phyloP scores from a whole-genome alignment of 2,113 vertebrate species.

The Aphyosemion australe region DNA sequence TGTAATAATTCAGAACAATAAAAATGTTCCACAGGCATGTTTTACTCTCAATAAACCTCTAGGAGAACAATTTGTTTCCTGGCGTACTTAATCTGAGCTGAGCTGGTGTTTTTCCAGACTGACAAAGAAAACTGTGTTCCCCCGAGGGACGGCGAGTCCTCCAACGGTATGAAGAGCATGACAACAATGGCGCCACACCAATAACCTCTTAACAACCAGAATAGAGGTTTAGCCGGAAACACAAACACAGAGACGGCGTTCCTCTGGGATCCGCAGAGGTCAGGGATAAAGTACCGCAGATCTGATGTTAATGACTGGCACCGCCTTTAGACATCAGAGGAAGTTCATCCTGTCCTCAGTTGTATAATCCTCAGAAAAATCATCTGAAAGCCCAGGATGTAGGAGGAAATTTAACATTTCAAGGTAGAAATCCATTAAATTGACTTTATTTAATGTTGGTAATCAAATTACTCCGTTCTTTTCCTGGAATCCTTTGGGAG shows the following conservation, averaged over 20 bases:
- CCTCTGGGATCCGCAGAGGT: neutral
- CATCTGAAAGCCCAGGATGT: neutral
- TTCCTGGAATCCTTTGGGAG: neutral
- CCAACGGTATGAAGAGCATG: constrained; percentile 48
- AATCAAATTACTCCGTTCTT: neutral
- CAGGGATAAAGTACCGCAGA: neutral
- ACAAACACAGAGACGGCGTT: constrained; percentile 9
- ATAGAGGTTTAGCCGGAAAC: constrained; percentile 26
- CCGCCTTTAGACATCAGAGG: neutral
- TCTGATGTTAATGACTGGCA: constrained; percentile 11
- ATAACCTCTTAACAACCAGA: constrained; percentile 35
- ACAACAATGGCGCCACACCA: constrained; percentile 45
- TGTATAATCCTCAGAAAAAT: neutral
- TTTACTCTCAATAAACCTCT: constrained; percentile 38
- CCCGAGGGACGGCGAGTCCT: constrained; percentile 35
- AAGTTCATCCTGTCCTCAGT: constrained; percentile 3
- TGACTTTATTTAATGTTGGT: neutral
- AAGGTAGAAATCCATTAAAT: neutral
- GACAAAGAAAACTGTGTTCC: constrained; percentile 49
- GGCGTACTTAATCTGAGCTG: constrained; percentile 22
- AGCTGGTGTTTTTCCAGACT: constrained; percentile 17
- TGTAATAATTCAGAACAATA: constrained; percentile 5
- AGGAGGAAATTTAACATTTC: neutral
- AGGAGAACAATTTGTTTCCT: constrained; percentile 12
- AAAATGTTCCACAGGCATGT: constrained; percentile 10